Percentiles rank a stretch among this genome's conserved stretches.
Conservation (phyloP, 2,113 vertebrate species). For the Piaya cayana region DNA sequence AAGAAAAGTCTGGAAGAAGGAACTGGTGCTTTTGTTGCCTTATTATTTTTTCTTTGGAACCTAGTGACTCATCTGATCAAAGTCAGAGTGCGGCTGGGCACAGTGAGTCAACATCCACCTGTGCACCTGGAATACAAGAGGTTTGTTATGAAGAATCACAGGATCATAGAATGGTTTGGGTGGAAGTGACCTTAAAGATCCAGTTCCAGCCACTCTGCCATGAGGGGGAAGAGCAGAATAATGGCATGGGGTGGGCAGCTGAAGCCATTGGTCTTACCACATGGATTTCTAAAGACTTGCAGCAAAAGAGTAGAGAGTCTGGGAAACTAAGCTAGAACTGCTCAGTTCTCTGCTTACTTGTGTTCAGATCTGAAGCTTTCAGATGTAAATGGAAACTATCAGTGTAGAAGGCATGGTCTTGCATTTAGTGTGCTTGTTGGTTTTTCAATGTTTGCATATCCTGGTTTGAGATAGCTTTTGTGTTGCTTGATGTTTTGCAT, state of each 20-base stretch:
- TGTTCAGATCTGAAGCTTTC: neutral
- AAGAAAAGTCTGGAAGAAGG: neutral
- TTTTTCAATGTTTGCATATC: neutral
- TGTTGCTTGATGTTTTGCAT: neutral
- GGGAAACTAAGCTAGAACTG: neutral
- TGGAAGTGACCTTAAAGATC: too few relatives aligned
- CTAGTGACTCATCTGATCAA: neutral
- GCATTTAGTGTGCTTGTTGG: neutral
- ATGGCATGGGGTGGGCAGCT: neutral
- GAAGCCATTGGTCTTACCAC: neutral
- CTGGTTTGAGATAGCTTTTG: neutral
- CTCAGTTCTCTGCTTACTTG: neutral
- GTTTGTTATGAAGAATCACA: neutral
- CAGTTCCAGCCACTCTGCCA: too few relatives aligned
- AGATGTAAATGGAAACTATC: neutral
- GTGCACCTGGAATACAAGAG: neutral
- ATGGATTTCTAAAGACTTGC: neutral
- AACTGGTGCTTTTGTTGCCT: neutral
- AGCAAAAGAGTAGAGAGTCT: neutral
- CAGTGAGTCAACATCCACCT: neutral
- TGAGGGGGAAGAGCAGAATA: neutral
- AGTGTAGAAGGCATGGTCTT: neutral
- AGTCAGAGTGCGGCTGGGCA: neutral
- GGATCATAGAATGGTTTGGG: too few relatives aligned
- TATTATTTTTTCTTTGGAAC: neutral